These are phyloP conservation scores for Chironomus tentans DNA, from an alignment of 2,888 invertebrate species.

Conservation along the genomic window DNA sequence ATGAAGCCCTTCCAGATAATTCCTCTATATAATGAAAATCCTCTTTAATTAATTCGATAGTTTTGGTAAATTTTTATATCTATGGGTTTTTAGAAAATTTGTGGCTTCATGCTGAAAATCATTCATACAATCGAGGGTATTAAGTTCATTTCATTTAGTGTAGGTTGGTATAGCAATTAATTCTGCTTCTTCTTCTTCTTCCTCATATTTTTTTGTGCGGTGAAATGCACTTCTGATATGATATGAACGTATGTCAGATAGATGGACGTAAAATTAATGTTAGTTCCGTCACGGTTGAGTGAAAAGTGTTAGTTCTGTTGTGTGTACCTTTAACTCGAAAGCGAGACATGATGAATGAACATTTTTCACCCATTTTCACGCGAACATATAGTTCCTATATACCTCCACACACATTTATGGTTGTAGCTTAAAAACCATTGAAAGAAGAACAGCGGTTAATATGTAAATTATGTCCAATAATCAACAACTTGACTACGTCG, in stretches of 20 bases:
- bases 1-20: too few species aligned
- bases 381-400: not conserved
- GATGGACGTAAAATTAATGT: not conserved
- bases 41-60: too few species aligned
- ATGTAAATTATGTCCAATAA: slow-evolving; percentile 15
- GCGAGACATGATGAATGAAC: slow-evolving; percentile 10
- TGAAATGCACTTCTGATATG: not conserved
- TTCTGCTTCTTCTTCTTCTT: not conserved
- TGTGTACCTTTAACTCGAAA: not conserved
- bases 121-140: too few species aligned
- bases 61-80: too few species aligned
- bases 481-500: not conserved
- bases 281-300: not conserved
- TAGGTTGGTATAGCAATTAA: not conserved
- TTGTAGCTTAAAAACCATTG: not conserved
- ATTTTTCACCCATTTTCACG: slow-evolving; percentile 11
- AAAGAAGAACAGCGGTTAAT: slow-evolving; percentile 7
- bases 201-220: not conserved
- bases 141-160: not conserved
- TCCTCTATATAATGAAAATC: too few species aligned
- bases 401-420: not conserved
- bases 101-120: too few species aligned
- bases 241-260: not conserved
- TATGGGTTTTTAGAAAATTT: too few species aligned
- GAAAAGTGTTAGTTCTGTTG: not conserved